A percentile compares a stretch with the other conserved stretches of the same genome.
These are phyloP conservation scores for Platycnemis pennipes DNA, from an alignment of 2,888 invertebrate genomes.

Conservation along the genomic window DNA sequence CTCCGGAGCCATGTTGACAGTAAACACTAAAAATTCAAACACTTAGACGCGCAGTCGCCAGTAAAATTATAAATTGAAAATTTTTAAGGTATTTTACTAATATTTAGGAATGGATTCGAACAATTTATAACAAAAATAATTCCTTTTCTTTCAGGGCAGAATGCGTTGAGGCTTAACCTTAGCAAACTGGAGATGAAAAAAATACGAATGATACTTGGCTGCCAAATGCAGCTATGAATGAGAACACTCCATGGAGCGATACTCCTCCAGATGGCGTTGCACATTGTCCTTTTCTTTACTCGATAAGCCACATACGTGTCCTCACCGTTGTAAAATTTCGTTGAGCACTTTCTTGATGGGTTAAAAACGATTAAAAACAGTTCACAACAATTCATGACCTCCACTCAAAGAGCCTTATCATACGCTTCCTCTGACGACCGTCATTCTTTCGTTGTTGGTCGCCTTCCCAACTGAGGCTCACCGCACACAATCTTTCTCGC, in stretches of 20 bases:
- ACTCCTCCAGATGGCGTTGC: background rate
- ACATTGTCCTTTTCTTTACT: constrained; percentile 2
- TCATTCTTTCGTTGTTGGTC: background rate
- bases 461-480: background rate
- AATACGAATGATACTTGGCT: background rate
- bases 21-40: background rate
- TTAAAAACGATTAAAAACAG: constrained; percentile 10
- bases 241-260: background rate
- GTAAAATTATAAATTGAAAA: background rate
- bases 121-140: background rate
- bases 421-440: background rate
- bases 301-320: background rate
- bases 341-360: constrained; percentile 28
- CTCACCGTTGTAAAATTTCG: background rate
- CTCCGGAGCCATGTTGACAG: background rate
- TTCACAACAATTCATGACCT: background rate
- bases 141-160: background rate
- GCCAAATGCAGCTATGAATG: background rate
- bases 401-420: background rate
- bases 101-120: background rate
- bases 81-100: background rate
- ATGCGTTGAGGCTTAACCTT: background rate
- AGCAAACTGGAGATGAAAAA: background rate
- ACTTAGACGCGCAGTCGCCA: background rate
- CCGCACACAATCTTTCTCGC: background rate